A percentile compares a stretch with the other conserved stretches of the same genome.
Evolutionary conservation across 2,113 vertebrate species (phyloP).

Genomic region (Rhagologus leucostigma): DNA sequence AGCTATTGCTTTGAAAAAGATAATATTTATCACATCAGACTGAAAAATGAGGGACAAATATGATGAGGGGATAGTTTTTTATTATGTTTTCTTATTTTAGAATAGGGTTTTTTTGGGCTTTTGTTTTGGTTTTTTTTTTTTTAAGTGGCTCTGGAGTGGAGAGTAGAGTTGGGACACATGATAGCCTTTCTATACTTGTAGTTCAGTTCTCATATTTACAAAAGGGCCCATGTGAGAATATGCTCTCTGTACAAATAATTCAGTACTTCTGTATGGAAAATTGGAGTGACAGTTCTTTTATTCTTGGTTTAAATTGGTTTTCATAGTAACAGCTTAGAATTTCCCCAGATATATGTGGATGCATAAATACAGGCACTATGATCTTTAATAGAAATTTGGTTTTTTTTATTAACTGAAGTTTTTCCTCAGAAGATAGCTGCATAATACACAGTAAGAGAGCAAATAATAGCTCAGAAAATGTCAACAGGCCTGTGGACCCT

Average conservation of each 20-base stretch:
- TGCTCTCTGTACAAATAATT: background rate
- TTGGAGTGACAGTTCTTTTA: background rate
- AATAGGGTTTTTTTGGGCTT: rapidly evolving
- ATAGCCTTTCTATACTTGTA: background rate
- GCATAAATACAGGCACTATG: background rate
- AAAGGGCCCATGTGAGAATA: background rate
- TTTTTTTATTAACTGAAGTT: background rate
- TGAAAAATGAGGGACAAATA: background rate
- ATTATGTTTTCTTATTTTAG: background rate
- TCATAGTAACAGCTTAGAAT: background rate
- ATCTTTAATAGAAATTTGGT: background rate
- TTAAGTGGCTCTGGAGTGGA: background rate
- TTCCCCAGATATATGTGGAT: background rate
- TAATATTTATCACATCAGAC: background rate
- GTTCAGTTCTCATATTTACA: background rate
- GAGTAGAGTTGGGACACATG: background rate
- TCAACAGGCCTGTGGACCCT: background rate
- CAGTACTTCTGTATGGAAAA: background rate
- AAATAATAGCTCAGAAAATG: background rate
- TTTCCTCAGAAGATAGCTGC: background rate
- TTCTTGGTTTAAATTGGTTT: background rate
- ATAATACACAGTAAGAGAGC: background rate
- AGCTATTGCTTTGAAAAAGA: background rate
- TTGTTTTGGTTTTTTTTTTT: background rate
- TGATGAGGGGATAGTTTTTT: background rate